Conservation (phyloP, 2,888 invertebrate genomes). For the Cacoxenus indagator region DNA sequence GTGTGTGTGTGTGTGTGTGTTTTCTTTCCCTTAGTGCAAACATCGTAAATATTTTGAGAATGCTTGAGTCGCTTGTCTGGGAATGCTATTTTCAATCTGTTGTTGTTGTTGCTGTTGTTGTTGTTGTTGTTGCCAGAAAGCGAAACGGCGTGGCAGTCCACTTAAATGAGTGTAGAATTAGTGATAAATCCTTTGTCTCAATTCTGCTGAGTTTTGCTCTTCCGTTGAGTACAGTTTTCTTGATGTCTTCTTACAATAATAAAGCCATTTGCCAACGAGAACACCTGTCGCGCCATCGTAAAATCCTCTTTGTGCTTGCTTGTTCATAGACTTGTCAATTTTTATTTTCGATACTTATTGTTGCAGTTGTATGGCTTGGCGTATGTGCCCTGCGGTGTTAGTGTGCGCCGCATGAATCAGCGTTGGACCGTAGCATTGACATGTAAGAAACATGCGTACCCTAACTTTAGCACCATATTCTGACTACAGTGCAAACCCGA, state of each 20-base stretch:
- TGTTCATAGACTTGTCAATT: too few relatives aligned
- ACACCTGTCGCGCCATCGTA: background rate
- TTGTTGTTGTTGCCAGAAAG: background rate
- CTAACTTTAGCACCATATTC: too few relatives aligned
- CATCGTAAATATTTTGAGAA: conserved; percentile 63
- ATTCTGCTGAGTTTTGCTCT: background rate
- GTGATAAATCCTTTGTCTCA: background rate
- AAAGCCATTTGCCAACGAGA: background rate
- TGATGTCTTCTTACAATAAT: background rate
- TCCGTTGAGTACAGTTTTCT: background rate
- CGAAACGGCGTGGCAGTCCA: background rate
- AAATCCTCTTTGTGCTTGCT: too few relatives aligned
- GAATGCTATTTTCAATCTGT: background rate
- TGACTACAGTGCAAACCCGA: too few relatives aligned
- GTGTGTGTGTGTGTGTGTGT: conserved; percentile 30
- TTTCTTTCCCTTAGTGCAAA: conserved; percentile 51
- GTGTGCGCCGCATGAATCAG: too few relatives aligned
- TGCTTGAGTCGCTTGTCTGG: conserved; percentile 39
- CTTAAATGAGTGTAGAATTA: background rate
- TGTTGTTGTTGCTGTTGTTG: background rate
- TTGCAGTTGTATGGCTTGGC: too few relatives aligned
- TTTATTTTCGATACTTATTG: too few relatives aligned
- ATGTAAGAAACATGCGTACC: too few relatives aligned
- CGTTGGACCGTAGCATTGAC: too few relatives aligned
- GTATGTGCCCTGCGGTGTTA: too few relatives aligned